These are phyloP conservation scores for Gnatocerus cornutus DNA, from an alignment of 2,888 invertebrate genomes.

Conservation along the genomic window DNA sequence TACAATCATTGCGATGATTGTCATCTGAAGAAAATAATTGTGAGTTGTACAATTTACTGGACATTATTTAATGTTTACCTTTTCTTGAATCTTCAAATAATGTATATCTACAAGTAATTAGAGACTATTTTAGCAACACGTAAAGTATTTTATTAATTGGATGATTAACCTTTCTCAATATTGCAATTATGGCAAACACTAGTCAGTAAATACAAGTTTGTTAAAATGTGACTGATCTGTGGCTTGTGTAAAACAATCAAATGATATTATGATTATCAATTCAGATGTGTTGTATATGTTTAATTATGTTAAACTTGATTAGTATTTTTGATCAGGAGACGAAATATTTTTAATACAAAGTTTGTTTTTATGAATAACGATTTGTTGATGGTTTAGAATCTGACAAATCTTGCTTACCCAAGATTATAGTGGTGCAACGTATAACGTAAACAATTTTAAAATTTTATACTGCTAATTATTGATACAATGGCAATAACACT, in stretches of 20 bases:
- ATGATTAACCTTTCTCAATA: constrained; percentile 34
- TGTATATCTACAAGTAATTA: constrained; percentile 39
- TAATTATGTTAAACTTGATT: constrained; percentile 16
- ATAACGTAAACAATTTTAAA: constrained; percentile 14
- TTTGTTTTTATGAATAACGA: constrained; percentile 12
- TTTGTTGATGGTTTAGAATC: constrained; percentile 6
- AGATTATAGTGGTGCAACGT: constrained; percentile 15
- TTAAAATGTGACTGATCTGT: constrained; percentile 33
- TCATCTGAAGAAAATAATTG: constrained; percentile 6
- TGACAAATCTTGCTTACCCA: constrained; percentile 2
- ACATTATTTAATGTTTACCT: constrained; percentile 25
- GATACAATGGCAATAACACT: constrained; percentile 41
- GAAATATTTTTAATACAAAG: constrained; percentile 17
- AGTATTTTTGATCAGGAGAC: constrained; percentile 14
- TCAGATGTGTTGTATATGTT: constrained; percentile 20
- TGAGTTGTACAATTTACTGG: constrained; percentile 8
- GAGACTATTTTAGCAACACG: constrained; percentile 43
- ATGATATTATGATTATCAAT: constrained; percentile 33
- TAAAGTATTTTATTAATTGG: constrained; percentile 43
- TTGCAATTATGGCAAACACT: constrained; percentile 42
- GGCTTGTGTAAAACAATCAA: constrained; percentile 42
- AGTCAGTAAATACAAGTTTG: constrained; percentile 30
- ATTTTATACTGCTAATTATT: constrained; percentile 32
- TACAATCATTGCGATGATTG: constrained; percentile 12
- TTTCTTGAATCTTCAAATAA: constrained; percentile 25